Evolutionary conservation across 2,113 vertebrate species (phyloP).

Genomic region (Solea solea): DNA sequence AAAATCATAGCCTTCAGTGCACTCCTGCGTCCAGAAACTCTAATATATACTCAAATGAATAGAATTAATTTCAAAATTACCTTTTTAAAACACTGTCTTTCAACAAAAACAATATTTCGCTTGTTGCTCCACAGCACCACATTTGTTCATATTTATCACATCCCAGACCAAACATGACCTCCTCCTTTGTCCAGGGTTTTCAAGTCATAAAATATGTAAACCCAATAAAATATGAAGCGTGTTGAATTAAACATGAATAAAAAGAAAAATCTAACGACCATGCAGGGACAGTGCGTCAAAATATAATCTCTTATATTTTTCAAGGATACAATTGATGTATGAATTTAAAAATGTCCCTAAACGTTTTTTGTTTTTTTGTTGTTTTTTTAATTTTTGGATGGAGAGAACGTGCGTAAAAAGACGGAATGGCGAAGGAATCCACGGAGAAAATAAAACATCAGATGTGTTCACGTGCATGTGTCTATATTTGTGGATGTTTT

Average conservation of each 20-base stretch:
- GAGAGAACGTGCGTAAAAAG: slow-evolving; percentile 15
- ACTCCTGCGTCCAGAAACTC: neutral
- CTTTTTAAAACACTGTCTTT: neutral
- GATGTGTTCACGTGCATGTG: too few species aligned
- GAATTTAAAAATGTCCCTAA: too few species aligned
- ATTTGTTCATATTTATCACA: slow-evolving; percentile 57
- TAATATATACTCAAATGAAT: neutral
- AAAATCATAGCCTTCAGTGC: neutral
- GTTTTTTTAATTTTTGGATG: neutral
- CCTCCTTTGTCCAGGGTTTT: slow-evolving; percentile 62
- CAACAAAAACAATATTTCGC: too few species aligned
- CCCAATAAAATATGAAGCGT: slow-evolving; percentile 66
- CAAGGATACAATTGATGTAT: too few species aligned
- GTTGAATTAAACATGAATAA: slow-evolving; percentile 74
- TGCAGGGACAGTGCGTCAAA: neutral
- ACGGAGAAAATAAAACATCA: neutral
- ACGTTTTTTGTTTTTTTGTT: too few species aligned
- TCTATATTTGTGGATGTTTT: too few species aligned
- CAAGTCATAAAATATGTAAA: slow-evolving; percentile 71
- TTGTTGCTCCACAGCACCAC: neutral
- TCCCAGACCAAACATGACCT: slow-evolving; percentile 19
- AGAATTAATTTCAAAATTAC: neutral
- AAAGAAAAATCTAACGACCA: slow-evolving; percentile 27
- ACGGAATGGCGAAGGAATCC: neutral
- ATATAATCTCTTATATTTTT: neutral